These are phyloP conservation scores for Helicolenus hilgendorfi DNA, from an alignment of 2,797 vertebrate genomes.

Conservation along the genomic window DNA sequence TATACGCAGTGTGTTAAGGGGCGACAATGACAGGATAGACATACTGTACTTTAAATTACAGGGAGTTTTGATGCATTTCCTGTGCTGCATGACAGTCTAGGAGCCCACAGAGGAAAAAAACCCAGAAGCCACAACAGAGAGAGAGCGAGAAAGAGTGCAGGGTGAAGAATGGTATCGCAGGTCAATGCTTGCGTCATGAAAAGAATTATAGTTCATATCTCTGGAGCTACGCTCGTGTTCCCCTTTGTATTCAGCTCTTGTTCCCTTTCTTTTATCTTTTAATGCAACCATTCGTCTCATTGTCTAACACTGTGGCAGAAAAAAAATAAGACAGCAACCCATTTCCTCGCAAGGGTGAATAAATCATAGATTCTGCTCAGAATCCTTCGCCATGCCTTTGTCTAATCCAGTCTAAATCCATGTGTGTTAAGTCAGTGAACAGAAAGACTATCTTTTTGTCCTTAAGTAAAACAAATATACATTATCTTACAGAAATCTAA, in stretches of 20 bases:
- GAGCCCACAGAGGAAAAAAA: slow-evolving; percentile 31
- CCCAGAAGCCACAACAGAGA: slow-evolving; percentile 32
- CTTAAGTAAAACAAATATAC: slow-evolving; percentile 23
- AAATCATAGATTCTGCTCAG: slow-evolving; percentile 71
- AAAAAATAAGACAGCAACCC: slow-evolving; percentile 69
- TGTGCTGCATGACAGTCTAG: slow-evolving; percentile 11
- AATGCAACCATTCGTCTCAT: slow-evolving; percentile 86
- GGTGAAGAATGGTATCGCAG: slow-evolving; percentile 52
- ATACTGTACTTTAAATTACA: slow-evolving; percentile 49
- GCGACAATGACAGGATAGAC: slow-evolving; percentile 19
- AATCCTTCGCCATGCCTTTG: slow-evolving; percentile 57
- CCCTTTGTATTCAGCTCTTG: slow-evolving; percentile 79
- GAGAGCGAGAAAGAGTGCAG: slow-evolving; percentile 5
- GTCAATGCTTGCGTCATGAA: slow-evolving; percentile 75
- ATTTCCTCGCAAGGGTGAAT: slow-evolving; percentile 75
- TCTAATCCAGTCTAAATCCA: slow-evolving; percentile 55
- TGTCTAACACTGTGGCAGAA: slow-evolving; percentile 72
- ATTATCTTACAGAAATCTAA: slow-evolving; percentile 3
- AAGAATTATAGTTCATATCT: slow-evolving; percentile 82
- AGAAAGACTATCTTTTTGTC: slow-evolving; percentile 24
- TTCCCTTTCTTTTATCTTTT: slow-evolving; percentile 85
- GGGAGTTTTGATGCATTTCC: slow-evolving; percentile 46
- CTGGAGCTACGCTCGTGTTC: slow-evolving; percentile 57
- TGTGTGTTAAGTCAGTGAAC: slow-evolving; percentile 41
- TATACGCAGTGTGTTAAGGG: slow-evolving; percentile 9